phyloP scores from a whole-genome alignment of 2,888 invertebrate species.

The Macrosiphum euphorbiae region DNA sequence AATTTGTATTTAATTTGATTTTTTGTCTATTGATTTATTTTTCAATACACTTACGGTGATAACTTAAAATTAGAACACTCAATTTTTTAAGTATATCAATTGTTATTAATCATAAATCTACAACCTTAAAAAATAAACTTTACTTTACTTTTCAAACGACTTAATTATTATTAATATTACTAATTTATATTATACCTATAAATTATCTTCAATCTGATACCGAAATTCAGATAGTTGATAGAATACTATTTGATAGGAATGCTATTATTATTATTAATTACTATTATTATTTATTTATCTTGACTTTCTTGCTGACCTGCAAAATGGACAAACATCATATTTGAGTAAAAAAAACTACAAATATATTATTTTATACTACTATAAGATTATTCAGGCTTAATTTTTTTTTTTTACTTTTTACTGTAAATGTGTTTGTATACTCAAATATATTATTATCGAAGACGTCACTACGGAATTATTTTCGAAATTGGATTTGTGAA shows the following conservation, averaged over 20 bases:
- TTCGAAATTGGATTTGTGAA: not conserved
- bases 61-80: not conserved
- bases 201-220: not conserved
- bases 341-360: not conserved
- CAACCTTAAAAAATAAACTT: not conserved
- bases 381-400: too few relatives aligned
- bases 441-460: not conserved
- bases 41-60: too few relatives aligned
- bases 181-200: not conserved
- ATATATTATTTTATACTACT: not conserved
- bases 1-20: too few relatives aligned
- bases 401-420: not conserved
- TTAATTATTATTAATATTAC: not conserved
- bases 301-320: not conserved
- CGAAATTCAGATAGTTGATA: not conserved
- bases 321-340: not conserved
- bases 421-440: not conserved
- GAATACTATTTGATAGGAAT: not conserved
- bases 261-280: too few relatives aligned
- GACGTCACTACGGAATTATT: not conserved
- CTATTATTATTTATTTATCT: not conserved
- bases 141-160: not conserved
- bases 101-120: not conserved
- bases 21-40: too few relatives aligned
- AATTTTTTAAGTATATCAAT: not conserved